Evolutionary conservation across 2,797 vertebrate genomes (phyloP).

Genomic region (Momotus momota): DNA sequence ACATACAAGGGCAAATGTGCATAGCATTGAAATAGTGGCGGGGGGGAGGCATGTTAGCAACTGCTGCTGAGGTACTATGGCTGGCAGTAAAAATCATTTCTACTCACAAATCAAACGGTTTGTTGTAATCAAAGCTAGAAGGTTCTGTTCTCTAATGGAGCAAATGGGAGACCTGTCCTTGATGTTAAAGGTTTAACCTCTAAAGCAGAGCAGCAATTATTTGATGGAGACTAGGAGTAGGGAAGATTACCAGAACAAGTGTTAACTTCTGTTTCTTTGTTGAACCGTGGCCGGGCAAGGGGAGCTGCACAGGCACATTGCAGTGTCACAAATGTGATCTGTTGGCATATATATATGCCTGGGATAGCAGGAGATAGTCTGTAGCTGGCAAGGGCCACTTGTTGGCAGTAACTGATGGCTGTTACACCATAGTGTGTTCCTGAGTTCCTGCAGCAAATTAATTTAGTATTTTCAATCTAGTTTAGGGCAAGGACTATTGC

Average conservation of each 20-base stretch:
- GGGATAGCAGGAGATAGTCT: not conserved
- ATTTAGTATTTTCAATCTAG: not conserved
- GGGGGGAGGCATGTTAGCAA: not conserved
- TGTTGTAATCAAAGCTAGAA: not conserved
- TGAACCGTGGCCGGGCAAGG: not conserved
- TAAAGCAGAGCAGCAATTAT: not conserved
- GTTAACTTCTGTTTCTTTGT: not conserved
- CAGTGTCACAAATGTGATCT: not conserved
- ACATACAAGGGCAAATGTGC: not conserved
- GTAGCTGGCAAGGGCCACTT: fast-evolving
- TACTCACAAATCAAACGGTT: not conserved
- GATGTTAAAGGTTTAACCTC: not conserved
- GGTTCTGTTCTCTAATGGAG: not conserved
- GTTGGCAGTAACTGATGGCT: not conserved
- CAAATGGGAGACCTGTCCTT: not conserved
- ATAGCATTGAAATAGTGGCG: not conserved
- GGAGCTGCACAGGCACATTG: not conserved
- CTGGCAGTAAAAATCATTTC: not conserved
- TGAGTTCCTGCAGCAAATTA: not conserved
- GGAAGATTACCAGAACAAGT: not conserved
- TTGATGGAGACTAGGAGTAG: not conserved
- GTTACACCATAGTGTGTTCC: not conserved
- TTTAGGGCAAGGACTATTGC: not conserved
- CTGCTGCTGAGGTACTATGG: not conserved
- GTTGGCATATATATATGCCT: not conserved